Evolutionary conservation across 2,113 vertebrate genomes (phyloP).

Genomic region (Oryzias curvinotus): DNA sequence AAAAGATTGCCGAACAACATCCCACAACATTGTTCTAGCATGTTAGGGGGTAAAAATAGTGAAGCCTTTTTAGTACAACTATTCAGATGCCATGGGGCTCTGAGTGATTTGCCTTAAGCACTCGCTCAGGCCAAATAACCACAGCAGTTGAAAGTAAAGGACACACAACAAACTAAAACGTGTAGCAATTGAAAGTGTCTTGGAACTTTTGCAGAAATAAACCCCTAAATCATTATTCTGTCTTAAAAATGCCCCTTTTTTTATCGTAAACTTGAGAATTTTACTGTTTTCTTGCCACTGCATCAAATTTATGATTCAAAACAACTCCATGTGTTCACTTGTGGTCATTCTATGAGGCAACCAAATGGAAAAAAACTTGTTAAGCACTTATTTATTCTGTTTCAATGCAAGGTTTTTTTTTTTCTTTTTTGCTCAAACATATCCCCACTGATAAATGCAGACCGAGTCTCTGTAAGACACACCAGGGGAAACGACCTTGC

Average conservation of each 20-base stretch:
- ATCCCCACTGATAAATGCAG: conserved; percentile 27
- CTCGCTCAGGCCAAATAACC: not conserved
- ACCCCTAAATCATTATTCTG: not conserved
- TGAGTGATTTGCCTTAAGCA: not conserved
- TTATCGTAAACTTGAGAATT: not conserved
- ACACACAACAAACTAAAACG: not conserved
- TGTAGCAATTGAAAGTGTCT: not conserved
- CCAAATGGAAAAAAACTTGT: not conserved
- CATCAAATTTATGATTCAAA: not conserved
- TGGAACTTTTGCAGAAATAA: not conserved
- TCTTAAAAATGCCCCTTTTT: too few species aligned
- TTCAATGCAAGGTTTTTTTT: not conserved
- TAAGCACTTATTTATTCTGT: not conserved
- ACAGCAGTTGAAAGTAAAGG: not conserved
- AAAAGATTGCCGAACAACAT: not conserved
- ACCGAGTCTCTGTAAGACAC: conserved; percentile 7
- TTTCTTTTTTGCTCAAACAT: conserved; percentile 11
- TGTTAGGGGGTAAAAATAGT: not conserved
- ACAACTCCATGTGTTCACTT: not conserved
- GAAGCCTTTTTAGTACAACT: not conserved
- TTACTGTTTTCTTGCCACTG: not conserved
- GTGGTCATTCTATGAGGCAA: not conserved
- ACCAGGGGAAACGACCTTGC: conserved; percentile 43
- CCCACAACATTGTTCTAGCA: not conserved
- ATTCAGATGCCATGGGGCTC: not conserved